Base-by-base conservation (phyloP, 2,797 vertebrate species). In the Labroides dimidiatus region DNA sequence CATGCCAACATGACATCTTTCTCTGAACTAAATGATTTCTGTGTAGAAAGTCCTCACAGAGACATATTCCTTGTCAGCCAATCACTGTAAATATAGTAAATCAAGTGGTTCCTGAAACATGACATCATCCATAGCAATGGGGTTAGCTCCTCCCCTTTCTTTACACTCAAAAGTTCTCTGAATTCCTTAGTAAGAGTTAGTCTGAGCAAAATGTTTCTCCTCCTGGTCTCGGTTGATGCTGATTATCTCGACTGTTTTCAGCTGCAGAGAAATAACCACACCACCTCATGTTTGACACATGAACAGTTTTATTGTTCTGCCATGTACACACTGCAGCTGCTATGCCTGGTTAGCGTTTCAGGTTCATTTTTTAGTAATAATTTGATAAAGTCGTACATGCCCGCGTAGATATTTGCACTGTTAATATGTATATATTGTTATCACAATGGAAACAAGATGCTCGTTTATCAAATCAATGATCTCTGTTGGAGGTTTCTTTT, bases 391-490 rank as follows among this genome's bases (percentile, higher is more conserved):
- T 96, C 95, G 94, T 94, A 96, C 96, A 98, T 97, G 96, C 96
- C 96, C 94, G 95, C 93, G 90, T 94, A 97, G 93, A 96, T 89
- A 83, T 76, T 81, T 73, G 77, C 78, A 73, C 69, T 86, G 81
- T 92, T 95, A 95, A 94, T 88, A 80, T 84, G 82, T 83, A 70
- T 84, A 96, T 95, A 95, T 93, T 94, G 93, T 95, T 92, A 95
- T 96, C 95, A 96, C 94, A 94, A 96, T 96, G 94, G 94, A 95
- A 96, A 97, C 95, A 96, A 95, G 94, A 97, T 96, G 95, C 95
- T 94, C 91, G 93, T 90, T 95, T 88, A 67, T 94, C 93, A 95
- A 95, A 92, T 94, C 87, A 91, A 93, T 92, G 92, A 1, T 86
- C 87, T 92, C 92, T 92, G 94, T 69, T 94, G 78, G 92, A 94